Conservation (phyloP, 2,888 invertebrate genomes). For the Athalia rosae region DNA sequence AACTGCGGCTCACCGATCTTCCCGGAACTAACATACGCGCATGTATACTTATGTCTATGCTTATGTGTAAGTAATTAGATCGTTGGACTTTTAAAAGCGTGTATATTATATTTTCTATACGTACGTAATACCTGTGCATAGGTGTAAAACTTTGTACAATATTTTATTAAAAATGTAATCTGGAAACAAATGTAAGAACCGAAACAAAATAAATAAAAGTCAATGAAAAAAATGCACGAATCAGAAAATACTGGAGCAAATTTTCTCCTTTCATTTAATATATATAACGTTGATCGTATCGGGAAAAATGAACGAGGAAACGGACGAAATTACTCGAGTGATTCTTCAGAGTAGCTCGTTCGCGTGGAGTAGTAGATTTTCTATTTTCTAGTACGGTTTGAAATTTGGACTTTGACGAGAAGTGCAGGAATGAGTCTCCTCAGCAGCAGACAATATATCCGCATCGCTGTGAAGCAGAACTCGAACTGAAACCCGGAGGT, state of each 20-base stretch:
- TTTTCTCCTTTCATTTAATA: too few relatives aligned
- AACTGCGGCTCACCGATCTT: constrained; percentile 42
- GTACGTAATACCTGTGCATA: background rate
- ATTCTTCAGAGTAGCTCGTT: background rate
- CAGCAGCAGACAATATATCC: constrained; percentile 22
- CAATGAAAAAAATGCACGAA: too few relatives aligned
- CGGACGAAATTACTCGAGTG: constrained; percentile 10
- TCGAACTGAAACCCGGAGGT: constrained; percentile 39
- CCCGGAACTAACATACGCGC: constrained; percentile 21
- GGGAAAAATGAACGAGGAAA: constrained; percentile 31
- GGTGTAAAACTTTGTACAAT: too few relatives aligned
- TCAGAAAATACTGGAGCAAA: too few relatives aligned
- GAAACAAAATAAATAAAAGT: too few relatives aligned
- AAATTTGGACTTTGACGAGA: background rate
- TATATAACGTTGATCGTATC: background rate
- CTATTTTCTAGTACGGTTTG: background rate
- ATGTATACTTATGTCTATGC: too few relatives aligned
- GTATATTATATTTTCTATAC: background rate
- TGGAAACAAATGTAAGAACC: too few relatives aligned
- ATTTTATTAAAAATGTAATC: too few relatives aligned
- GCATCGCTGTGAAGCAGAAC: constrained; percentile 25
- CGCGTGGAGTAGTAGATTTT: background rate
- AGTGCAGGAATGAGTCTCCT: background rate
- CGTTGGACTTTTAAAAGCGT: background rate
- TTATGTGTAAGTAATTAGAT: background rate